A percentile compares a stretch with the other conserved stretches of the same genome.
Evolutionary conservation across 2,113 vertebrate species (phyloP).

Genomic region (Charadrius vociferus): DNA sequence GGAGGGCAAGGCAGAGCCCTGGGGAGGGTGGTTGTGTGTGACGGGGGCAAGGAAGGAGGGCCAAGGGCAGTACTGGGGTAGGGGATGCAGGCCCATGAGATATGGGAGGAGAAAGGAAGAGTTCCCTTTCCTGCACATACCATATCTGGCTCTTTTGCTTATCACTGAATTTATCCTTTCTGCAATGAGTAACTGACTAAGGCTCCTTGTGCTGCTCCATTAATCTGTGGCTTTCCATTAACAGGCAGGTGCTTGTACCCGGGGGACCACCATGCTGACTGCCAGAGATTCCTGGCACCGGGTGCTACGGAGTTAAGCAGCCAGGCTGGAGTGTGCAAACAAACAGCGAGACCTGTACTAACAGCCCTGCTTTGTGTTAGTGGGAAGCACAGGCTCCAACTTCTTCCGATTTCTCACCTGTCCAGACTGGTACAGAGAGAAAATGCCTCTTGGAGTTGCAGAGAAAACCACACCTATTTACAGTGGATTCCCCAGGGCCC

Average conservation of each 20-base stretch:
- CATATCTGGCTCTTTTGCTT: background rate
- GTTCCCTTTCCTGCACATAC: background rate
- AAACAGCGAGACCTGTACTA: conserved; percentile 38
- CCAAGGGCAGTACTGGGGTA: background rate
- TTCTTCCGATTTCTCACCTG: conserved; percentile 73
- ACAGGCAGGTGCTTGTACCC: conserved; percentile 70
- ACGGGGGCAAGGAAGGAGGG: background rate
- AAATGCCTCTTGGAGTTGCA: conserved; percentile 57
- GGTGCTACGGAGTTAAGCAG: conserved; percentile 37
- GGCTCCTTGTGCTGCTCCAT: conserved; percentile 51
- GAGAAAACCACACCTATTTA: conserved; percentile 68
- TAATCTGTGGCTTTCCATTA: conserved; percentile 60
- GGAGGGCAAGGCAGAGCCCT: background rate
- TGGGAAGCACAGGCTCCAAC: conserved; percentile 62
- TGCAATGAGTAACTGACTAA: conserved; percentile 43
- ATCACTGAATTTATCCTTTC: conserved; percentile 21
- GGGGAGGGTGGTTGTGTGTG: background rate
- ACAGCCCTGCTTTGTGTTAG: conserved; percentile 64
- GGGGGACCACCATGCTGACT: conserved; percentile 26
- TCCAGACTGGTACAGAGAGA: conserved; percentile 67
- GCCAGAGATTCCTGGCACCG: conserved; percentile 46
- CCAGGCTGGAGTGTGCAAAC: conserved; percentile 45
- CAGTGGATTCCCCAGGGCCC: conserved; percentile 27
- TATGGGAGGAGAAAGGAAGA: background rate
- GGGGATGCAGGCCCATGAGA: background rate